Percentiles rank a stretch among this genome's conserved stretches.
Evolutionary conservation across 2,113 vertebrate genomes (phyloP).

Genomic region (Gila orcuttii): DNA sequence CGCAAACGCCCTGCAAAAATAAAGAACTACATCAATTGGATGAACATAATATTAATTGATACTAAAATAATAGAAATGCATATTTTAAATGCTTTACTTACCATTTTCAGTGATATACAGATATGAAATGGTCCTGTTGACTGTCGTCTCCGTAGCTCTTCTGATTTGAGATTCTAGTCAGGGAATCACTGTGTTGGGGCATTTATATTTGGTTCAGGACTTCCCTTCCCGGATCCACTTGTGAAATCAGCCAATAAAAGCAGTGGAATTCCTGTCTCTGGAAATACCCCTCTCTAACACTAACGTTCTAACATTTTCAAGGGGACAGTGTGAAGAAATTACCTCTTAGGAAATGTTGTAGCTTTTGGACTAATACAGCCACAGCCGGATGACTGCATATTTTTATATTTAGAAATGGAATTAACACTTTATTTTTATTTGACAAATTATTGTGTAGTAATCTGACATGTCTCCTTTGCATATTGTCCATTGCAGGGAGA

Average conservation of each 20-base stretch:
- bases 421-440: neutral
- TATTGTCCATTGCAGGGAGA: neutral
- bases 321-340: conserved; percentile 20
- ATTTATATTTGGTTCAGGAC: conserved; percentile 50
- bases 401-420: neutral
- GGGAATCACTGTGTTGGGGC: neutral
- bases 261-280: conserved; percentile 50
- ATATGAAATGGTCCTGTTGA: neutral
- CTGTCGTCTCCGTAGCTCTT: neutral
- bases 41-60: neutral
- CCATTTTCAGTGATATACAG: conserved; percentile 59
- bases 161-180: conserved; percentile 19
- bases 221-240: conserved; percentile 60
- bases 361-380: neutral
- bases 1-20: conserved; percentile 51
- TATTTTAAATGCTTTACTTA: conserved; percentile 53
- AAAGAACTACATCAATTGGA: neutral
- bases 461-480: no score
- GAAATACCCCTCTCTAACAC: conserved; percentile 59
- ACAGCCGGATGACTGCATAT: neutral
- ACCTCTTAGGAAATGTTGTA: neutral
- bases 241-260: neutral
- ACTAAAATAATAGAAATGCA: neutral
- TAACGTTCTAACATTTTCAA: neutral
- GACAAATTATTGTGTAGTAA: neutral